These are phyloP conservation scores for Norana najaformis DNA, from an alignment of 2,888 invertebrate species.

Conservation along the genomic window DNA sequence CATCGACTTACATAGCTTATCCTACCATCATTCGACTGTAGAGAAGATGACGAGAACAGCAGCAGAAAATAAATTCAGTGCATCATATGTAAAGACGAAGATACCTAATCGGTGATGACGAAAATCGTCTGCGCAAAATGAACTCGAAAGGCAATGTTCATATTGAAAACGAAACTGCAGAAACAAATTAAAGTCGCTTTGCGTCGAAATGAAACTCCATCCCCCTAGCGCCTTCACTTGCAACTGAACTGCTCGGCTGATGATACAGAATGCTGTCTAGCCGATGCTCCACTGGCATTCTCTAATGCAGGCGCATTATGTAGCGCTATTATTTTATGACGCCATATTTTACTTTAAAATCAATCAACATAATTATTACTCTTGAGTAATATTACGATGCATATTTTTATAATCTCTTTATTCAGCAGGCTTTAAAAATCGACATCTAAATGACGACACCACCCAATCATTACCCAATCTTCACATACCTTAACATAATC, in stretches of 20 bases:
- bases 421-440: not conserved
- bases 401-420: too few relatives aligned
- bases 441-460: not conserved
- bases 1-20: not conserved
- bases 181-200: slow-evolving; percentile 5
- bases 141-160: not conserved
- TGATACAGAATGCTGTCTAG: not conserved
- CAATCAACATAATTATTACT: not conserved
- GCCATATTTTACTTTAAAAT: not conserved
- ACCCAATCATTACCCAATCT: too few relatives aligned
- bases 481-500: too few relatives aligned
- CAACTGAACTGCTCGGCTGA: not conserved
- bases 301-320: not conserved
- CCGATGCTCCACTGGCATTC: not conserved
- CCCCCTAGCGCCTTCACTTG: not conserved
- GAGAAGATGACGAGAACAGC: not conserved
- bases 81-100: not conserved
- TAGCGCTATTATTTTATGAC: not conserved
- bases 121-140: slow-evolving; percentile 2
- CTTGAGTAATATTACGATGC: not conserved
- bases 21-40: not conserved
- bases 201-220: slow-evolving; percentile 13
- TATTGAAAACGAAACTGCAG: not conserved
- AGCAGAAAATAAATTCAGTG: not conserved
- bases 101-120: slow-evolving; percentile 1